These are phyloP conservation scores for Nomada lathburiana DNA, from an alignment of 2,888 invertebrate species.

Conservation along the genomic window DNA sequence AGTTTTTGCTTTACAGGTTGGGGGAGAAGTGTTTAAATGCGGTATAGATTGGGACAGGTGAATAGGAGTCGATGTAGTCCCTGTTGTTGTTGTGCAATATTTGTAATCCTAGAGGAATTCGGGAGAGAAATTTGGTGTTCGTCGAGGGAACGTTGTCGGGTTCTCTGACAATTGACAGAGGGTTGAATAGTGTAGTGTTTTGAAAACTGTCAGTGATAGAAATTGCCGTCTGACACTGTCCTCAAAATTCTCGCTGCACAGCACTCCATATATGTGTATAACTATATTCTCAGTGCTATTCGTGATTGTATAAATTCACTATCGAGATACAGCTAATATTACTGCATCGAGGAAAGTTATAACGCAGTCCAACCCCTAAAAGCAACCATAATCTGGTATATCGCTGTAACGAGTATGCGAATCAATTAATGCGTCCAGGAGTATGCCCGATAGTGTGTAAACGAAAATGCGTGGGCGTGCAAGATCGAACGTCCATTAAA, in stretches of 20 bases:
- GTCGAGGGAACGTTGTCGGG: too few relatives aligned
- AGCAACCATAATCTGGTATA: neutral
- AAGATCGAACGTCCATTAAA: neutral
- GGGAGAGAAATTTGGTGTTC: too few relatives aligned
- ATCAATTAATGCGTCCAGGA: neutral
- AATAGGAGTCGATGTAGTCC: neutral
- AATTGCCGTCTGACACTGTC: too few relatives aligned
- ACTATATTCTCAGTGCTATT: too few relatives aligned
- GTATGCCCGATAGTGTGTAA: neutral
- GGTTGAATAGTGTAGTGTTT: too few relatives aligned
- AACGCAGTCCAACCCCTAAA: neutral
- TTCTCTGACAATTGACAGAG: too few relatives aligned
- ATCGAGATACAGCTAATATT: neutral
- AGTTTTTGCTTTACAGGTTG: neutral
- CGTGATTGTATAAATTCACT: neutral
- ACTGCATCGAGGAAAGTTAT: neutral
- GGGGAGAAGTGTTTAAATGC: neutral
- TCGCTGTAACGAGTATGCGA: neutral
- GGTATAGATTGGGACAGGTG: constrained; percentile 12
- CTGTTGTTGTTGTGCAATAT: too few relatives aligned
- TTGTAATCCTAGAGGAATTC: too few relatives aligned
- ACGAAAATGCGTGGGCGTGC: constrained; percentile 5
- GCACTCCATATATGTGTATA: too few relatives aligned
- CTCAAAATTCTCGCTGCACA: too few relatives aligned
- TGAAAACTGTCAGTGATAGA: too few relatives aligned